phyloP scores from a whole-genome alignment of 2,113 vertebrate species.

The Zeus faber region DNA sequence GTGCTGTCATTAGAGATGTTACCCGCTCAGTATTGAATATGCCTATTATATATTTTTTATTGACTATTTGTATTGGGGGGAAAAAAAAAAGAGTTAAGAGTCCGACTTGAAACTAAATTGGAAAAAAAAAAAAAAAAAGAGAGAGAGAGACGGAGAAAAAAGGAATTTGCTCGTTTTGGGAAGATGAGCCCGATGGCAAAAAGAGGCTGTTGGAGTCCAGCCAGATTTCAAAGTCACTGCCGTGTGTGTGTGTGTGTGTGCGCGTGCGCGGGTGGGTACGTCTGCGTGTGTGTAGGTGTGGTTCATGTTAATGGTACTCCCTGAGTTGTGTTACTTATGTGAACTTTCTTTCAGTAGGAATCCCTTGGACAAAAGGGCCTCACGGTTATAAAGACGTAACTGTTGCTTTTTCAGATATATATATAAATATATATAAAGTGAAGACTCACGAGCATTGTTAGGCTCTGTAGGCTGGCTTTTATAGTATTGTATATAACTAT shows the following conservation, averaged over 20 bases:
- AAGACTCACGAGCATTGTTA: conserved; percentile 58
- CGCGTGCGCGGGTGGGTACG: conserved; percentile 48
- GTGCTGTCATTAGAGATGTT: conserved; percentile 5
- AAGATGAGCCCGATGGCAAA: conserved; percentile 16
- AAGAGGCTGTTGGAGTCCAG: conserved; percentile 26
- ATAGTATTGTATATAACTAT: conserved; percentile 60
- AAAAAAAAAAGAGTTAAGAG: no score
- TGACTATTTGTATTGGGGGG: conserved; percentile 8
- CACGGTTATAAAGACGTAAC: conserved; percentile 45
- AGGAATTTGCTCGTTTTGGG: no score
- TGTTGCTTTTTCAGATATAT: conserved; percentile 61
- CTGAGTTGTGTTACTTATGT: conserved; percentile 51
- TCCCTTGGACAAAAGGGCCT: conserved; percentile 60
- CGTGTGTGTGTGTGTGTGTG: conserved; percentile 52
- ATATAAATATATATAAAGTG: conserved; percentile 59
- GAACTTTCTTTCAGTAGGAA: conserved; percentile 64
- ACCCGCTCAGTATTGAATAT: conserved; percentile 10
- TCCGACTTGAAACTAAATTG: conserved; percentile 34
- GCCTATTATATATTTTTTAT: conserved; percentile 9
- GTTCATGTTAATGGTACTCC: conserved; percentile 61
- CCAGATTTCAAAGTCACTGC: conserved; percentile 58
- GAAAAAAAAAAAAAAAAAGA: conserved; percentile 16
- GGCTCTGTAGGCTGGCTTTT: conserved; percentile 60
- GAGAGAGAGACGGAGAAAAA: no score
- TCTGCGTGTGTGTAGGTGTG: conserved; percentile 57